Conservation (phyloP, 2,113 vertebrate species). For the Cheirogaleus medius region DNA sequence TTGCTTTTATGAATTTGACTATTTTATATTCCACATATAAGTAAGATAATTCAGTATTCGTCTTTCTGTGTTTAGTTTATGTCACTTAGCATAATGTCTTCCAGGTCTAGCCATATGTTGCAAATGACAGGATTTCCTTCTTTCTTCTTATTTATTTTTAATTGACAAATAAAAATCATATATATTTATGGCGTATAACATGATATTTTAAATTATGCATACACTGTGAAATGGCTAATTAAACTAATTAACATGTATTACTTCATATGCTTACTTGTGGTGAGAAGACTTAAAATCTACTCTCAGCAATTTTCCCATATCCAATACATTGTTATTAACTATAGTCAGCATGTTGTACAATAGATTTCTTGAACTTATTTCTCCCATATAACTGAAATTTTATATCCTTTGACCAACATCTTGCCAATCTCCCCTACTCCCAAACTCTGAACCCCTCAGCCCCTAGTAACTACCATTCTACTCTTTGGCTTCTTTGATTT, state of each 20-base stretch:
- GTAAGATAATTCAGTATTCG: not conserved
- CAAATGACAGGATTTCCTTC: not conserved
- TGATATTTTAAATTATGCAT: not conserved
- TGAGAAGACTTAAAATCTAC: not conserved
- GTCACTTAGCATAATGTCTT: not conserved
- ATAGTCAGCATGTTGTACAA: not conserved
- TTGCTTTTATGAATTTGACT: not conserved
- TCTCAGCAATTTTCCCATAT: not conserved
- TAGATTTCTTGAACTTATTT: not conserved
- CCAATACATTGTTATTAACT: not conserved
- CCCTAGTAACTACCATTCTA: not conserved
- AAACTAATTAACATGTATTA: not conserved
- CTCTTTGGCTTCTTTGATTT: not conserved
- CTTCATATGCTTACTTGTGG: not conserved
- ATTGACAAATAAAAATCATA: not conserved
- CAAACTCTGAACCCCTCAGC: not conserved
- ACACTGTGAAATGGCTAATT: not conserved
- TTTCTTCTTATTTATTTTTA: not conserved
- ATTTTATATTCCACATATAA: not conserved
- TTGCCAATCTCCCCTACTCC: not conserved
- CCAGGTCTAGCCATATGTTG: not conserved
- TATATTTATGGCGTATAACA: not conserved
- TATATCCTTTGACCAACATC: not conserved
- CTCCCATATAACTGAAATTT: not conserved
- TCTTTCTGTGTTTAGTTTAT: not conserved